A percentile compares a stretch with the other conserved stretches of the same genome.
phyloP scores from a whole-genome alignment of 2,797 vertebrate genomes.

The Spondyliosoma cantharus region DNA sequence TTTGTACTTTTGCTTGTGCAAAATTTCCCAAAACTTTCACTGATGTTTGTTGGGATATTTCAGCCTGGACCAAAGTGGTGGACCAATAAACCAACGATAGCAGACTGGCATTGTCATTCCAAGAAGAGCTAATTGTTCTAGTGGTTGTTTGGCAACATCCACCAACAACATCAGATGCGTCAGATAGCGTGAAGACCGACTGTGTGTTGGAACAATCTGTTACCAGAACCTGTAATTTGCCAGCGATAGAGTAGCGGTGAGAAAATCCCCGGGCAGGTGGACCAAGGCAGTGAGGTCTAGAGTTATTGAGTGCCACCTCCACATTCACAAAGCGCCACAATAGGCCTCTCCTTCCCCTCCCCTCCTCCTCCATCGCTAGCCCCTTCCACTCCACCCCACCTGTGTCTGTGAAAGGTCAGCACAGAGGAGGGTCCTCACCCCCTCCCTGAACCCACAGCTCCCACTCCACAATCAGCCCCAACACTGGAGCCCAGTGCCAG shows the following conservation, averaged over 20 bases:
- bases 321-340: constrained; percentile 72
- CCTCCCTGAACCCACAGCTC: constrained; percentile 64
- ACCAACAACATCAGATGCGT: constrained; percentile 33
- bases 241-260: constrained; percentile 59
- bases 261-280: constrained; percentile 72
- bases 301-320: constrained; percentile 73
- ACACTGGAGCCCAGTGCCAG: constrained; percentile 72
- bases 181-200: neutral
- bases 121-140: neutral
- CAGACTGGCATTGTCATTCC: neutral
- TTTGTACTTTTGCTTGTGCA: too few relatives aligned
- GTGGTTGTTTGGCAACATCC: constrained; percentile 29
- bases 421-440: constrained; percentile 78
- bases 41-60: neutral
- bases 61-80: neutral
- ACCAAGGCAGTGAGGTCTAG: constrained; percentile 58
- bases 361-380: constrained; percentile 48
- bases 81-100: neutral
- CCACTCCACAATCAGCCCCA: constrained; percentile 73
- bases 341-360: constrained; percentile 62
- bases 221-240: constrained; percentile 41
- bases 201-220: constrained; percentile 33
- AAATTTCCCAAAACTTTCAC: neutral
- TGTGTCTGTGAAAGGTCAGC: constrained; percentile 81
- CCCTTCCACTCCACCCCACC: constrained; percentile 76